Percentiles rank a stretch among this genome's conserved stretches.
Conservation (phyloP, 37 sponge, comb jelly and placozoan genomes). For the Diacarnus erythraeanus region DNA sequence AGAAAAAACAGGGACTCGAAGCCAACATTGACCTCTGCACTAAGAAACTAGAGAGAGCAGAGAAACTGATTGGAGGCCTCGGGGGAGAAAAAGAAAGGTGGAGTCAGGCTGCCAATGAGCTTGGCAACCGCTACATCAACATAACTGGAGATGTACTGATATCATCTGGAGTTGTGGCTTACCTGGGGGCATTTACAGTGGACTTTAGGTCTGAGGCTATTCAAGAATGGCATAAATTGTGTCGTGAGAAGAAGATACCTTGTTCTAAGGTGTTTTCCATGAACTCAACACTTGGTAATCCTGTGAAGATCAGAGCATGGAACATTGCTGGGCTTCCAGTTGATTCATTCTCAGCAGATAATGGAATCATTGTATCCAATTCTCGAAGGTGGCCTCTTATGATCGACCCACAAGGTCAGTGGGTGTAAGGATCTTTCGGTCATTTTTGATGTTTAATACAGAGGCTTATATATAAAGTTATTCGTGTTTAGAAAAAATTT, state of each 20-base stretch:
- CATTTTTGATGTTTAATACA: too few relatives aligned
- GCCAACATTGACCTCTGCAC: conserved; percentile 88
- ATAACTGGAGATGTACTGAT: conserved; percentile 94
- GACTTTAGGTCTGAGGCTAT: conserved; percentile 88
- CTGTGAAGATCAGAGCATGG: conserved; percentile 96
- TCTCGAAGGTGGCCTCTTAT: conserved; percentile 96
- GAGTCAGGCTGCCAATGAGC: conserved; percentile 86
- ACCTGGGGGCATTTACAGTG: conserved; percentile 98
- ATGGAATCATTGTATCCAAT: conserved; percentile 91
- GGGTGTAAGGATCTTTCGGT: too few relatives aligned
- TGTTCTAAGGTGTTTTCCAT: conserved; percentile 78
- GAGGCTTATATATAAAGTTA: neutral
- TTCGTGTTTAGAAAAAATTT: neutral
- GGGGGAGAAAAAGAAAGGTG: conserved; percentile 98
- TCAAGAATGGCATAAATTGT: conserved; percentile 81
- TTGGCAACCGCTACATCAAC: conserved; percentile 80
- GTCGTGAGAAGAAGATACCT: conserved; percentile 80
- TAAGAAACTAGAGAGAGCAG: conserved; percentile 95
- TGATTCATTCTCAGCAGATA: conserved; percentile 97
- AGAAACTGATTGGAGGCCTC: conserved; percentile 96
- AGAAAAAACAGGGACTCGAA: conserved; percentile 82
- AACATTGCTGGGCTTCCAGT: conserved; percentile 95
- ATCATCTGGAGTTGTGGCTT: conserved; percentile 95
- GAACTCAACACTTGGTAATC: conserved; percentile 89
- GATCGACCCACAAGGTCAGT: conserved; percentile 97